Evolutionary conservation across 2,888 invertebrate species (phyloP), one percentile per base, ranked within the genome.

Genomic region (Macrosiphum euphorbiae): DNA sequence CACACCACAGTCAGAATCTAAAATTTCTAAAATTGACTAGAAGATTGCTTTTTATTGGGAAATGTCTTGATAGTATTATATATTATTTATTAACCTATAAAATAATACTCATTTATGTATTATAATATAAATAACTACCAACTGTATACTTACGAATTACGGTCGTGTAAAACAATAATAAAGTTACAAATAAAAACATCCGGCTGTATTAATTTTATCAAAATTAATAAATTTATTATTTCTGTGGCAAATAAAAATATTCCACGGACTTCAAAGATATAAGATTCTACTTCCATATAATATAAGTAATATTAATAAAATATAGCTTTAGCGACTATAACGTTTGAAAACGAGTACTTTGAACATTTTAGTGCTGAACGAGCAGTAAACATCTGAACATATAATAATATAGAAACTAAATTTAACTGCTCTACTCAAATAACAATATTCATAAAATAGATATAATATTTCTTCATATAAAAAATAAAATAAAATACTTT

Each of bases 361-460:
- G 0, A 35, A 16, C 2, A 67, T 67, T 67, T 67, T 67, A 67
- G 67, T n/a, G 16, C 67, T 35, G 67, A 67, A 35, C 67, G 35
- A 67, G 67, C n/a, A 35, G 35, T 67, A 67, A 67, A 67, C 35
- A 67, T 67, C 67, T 67, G 35, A 67, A 67, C 13, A 35, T 67
- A 67, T 67, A 67, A 67, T 20, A 67, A 35, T 35, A 67, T 67
- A 35, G 67, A 35, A 67, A 67, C n/a, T 67, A 67, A 67, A 26
- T 67, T 67, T 67, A 35, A 35, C 67, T 67, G n/a, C 35, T 67
- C 67, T 67, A 67, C 67, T 67, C n/a, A 67, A 67, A 67, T 67
- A 67, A 67, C 67, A 78, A 78, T 78, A 35, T 78, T 78, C 78
- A 35, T 78, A 78, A 78, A 78, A 78, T 35, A 78, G 20, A 78